Evolutionary conservation across 2,888 invertebrate species (phyloP), one percentile per base, ranked within the genome.

Genomic region (Aphidius colemani): DNA sequence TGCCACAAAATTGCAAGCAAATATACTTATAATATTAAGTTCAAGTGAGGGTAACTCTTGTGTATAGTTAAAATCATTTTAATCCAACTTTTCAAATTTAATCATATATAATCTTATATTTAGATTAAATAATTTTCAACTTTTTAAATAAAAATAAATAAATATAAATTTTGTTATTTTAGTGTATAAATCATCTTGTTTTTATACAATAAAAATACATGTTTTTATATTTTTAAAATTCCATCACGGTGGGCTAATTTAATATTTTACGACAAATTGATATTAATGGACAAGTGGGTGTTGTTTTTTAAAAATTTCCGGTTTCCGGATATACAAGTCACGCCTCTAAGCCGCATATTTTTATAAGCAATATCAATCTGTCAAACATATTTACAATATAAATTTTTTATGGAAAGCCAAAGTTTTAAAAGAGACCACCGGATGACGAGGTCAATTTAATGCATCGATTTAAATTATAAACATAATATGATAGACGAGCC

Each of bases 401-500:
- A 30, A 30, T 5, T 30, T 5, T n/a, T 30, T 30, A 30, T 30
- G 5, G 3, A 18, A 18, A 18, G 51, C 9, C n/a, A 10, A 40
- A 60, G 5, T 18, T 18, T 9, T 48, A 11, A 44, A 58, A 64
- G 6, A 56, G 41, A 7, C 30, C 55, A 59, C 66, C 69, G 66
- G 64, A 30, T 30, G 30, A 67, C 66, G 68, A 67, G 68, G 66
- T 67, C 71, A 76, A 78, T 77, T 76, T 78, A 76, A 75, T 71
- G 72, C 71, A 73, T 75, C 76, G 77, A 79, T 78, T 78, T 76
- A 30, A 30, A 30, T 30, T 30, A 74, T 74, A 71, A 76, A 18
- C 2, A 18, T 2, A 18, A 18, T 2, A 18, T 18, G 13, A 18
- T 18, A 18, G 13, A 18, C 13, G 13, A 18, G 13, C 13, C 2